A percentile compares a stretch with the other conserved stretches of the same genome.
These are phyloP conservation scores for Cerceris rybyensis DNA, from an alignment of 2,888 invertebrate genomes.

Conservation along the genomic window DNA sequence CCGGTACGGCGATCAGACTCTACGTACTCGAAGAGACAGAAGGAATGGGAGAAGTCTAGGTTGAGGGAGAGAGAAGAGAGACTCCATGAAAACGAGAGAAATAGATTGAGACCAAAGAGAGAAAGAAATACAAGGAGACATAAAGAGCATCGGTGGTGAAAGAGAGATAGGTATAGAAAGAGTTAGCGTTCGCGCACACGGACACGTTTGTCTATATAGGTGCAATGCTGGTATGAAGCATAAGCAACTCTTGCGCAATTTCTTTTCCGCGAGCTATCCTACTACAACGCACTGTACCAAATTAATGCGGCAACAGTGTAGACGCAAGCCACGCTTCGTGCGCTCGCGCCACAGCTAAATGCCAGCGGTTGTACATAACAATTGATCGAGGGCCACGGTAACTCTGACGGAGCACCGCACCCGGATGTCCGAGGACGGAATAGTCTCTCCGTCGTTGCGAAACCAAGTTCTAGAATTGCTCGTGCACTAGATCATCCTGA, in stretches of 20 bases:
- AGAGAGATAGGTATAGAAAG: neutral
- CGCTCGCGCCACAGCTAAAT: constrained; percentile 61
- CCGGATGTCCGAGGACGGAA: constrained; percentile 75
- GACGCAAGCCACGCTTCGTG: constrained; percentile 54
- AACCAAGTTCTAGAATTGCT: constrained; percentile 46
- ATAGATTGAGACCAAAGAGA: constrained; percentile 8
- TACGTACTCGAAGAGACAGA: constrained; percentile 36
- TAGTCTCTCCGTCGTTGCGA: constrained; percentile 47
- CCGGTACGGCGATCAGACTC: constrained; percentile 31
- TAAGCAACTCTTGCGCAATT: constrained; percentile 71
- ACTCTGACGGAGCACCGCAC: constrained; percentile 50
- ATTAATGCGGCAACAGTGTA: constrained; percentile 66
- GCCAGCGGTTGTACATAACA: constrained; percentile 65
- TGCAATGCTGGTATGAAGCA: constrained; percentile 45
- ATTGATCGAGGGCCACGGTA: constrained; percentile 63
- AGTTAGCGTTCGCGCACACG: neutral
- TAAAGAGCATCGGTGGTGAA: constrained; percentile 2
- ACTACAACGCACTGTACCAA: constrained; percentile 73
- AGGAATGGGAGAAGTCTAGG: constrained; percentile 14
- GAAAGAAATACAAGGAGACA: constrained; percentile 16
- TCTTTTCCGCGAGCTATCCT: constrained; percentile 71
- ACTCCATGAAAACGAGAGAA: constrained; percentile 9
- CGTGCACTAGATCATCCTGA: constrained; percentile 44
- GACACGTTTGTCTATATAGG: constrained; percentile 26
- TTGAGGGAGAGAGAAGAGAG: constrained; percentile 29